phyloP scores from a whole-genome alignment of 2,113 vertebrate genomes.

The Osmerus eperlanus region DNA sequence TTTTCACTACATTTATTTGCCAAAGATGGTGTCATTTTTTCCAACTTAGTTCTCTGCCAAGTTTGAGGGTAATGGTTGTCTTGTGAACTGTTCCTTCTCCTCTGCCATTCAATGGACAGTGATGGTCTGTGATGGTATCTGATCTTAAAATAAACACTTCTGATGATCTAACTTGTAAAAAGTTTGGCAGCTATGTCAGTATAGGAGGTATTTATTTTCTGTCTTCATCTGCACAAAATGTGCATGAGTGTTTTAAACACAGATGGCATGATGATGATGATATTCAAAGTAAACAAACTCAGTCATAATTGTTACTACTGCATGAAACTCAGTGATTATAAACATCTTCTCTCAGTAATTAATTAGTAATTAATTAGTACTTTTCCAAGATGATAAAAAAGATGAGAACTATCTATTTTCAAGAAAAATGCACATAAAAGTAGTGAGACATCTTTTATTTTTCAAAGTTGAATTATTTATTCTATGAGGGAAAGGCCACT shows the following conservation, averaged over 20 bases:
- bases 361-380: not conserved
- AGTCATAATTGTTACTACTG: not conserved
- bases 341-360: not conserved
- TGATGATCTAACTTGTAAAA: too few species aligned
- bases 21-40: constrained; percentile 8
- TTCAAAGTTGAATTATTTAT: too few species aligned
- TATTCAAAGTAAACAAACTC: not conserved
- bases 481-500: too few species aligned
- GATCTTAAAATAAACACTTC: too few species aligned
- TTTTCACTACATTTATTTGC: constrained; percentile 1
- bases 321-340: not conserved
- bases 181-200: too few species aligned
- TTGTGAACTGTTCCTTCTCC: not conserved
- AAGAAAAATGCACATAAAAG: not conserved
- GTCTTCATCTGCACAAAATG: not conserved
- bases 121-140: not conserved
- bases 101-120: not conserved
- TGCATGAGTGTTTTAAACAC: not conserved
- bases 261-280: too few species aligned
- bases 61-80: not conserved
- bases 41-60: not conserved
- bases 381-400: not conserved
- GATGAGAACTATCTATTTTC: not conserved
- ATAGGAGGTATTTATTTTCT: too few species aligned
- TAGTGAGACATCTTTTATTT: not conserved